Base-by-base conservation (phyloP, 2,888 invertebrate species). In the Halictus ligatus region DNA sequence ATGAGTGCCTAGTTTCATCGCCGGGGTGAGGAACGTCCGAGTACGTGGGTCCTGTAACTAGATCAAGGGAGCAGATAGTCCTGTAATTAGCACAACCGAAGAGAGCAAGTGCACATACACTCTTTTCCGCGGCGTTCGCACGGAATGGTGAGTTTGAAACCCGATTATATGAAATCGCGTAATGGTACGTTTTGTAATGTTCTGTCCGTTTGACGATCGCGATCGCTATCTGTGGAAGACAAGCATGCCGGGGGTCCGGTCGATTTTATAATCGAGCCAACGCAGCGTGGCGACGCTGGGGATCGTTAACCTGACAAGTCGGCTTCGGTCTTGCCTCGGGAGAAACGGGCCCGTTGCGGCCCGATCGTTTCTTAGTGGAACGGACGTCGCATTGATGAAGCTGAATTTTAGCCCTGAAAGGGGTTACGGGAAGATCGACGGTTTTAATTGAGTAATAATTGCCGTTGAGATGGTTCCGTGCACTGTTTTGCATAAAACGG, bases 241-340 rank as follows among this genome's bases (percentile, higher is more conserved):
- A 79, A 73, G 81, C 72, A 46, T 71, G 69, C 75, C 69, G 69
- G 43, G 80, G 80, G 58, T 12, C 73, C n/a, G 80, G 46, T 71
- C 46, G 71, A 81, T 81, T 76, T 72, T 71, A 83, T 80, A 81
- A 80, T 80, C 83, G 72, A 48, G 78, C 72, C 79, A 64, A 29
- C 78, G 25, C 79, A 79, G 64, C 81, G 73, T 79, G 64, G 50
- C 79, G 81, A 72, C 50, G 64, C 73, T 18, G 64, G 50, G 54
- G 54, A 54, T 54, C 54, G 54, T 54, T 54, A 54, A 54, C 54
- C 54, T 54, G 54, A 54, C 78, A 71, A 58, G 69, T 78, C 71
- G 58, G 21, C 81, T 58, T 75, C 21, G 40, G 58, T 75, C 29
- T 71, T 25, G 72, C 78, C 58, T n/a, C 21, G 72, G 48, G 81